These are phyloP conservation scores for Pseudococcus jackbeardsleyi DNA, from an alignment of 2,888 invertebrate species.

Conservation along the genomic window DNA sequence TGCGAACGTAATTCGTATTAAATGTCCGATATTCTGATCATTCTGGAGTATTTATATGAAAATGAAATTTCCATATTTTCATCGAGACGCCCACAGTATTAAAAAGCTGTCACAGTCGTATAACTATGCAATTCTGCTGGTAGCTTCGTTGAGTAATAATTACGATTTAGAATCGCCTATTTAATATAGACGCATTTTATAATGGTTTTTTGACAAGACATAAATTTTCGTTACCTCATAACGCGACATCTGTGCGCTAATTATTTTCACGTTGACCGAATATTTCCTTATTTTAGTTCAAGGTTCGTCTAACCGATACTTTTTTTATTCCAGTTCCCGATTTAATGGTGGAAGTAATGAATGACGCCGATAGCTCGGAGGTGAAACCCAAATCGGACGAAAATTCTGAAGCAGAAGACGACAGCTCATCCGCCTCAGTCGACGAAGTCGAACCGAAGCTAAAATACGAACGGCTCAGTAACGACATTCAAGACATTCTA, in stretches of 20 bases:
- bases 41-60: background rate
- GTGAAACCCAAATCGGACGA: background rate
- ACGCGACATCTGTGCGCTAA: background rate
- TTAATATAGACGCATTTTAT: conserved; percentile 43
- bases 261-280: conserved; percentile 14
- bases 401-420: conserved; percentile 44
- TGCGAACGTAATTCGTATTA: background rate
- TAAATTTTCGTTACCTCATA: conserved; percentile 53
- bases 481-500: conserved; percentile 88
- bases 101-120: conserved; percentile 35
- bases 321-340: background rate
- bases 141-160: conserved; percentile 49
- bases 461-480: conserved; percentile 89
- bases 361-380: conserved; percentile 3
- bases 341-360: conserved; percentile 47
- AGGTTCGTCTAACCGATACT: background rate
- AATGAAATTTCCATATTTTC: background rate
- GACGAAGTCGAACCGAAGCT: conserved; percentile 87
- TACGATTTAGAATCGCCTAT: conserved; percentile 25
- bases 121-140: conserved; percentile 50
- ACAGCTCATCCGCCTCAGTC: background rate
- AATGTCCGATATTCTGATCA: background rate
- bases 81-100: conserved; percentile 21
- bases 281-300: background rate
- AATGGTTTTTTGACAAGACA: conserved; percentile 51